Evolutionary conservation across 2,888 invertebrate species (phyloP).

Genomic region (Platynereis dumerilii): DNA sequence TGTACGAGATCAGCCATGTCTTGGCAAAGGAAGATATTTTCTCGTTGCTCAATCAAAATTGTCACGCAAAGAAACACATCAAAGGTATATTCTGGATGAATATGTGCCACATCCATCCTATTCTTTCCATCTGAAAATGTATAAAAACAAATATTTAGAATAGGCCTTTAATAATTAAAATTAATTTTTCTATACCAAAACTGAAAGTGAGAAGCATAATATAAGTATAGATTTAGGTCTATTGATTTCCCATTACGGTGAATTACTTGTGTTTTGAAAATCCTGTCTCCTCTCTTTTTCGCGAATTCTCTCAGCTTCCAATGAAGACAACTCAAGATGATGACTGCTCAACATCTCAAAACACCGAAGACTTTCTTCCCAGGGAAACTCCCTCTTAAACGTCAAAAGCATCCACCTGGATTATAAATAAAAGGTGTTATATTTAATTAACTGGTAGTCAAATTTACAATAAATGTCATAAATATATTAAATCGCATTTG

Average conservation of each 20-base stretch:
- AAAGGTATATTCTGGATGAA: conserved; percentile 54
- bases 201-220: conserved; percentile 7
- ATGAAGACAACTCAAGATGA: conserved; percentile 55
- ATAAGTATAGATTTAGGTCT: too few relatives aligned
- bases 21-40: conserved; percentile 47
- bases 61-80: conserved; percentile 61
- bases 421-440: neutral
- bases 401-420: conserved; percentile 60
- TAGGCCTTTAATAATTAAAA: too few relatives aligned
- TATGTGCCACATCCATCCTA: conserved; percentile 37
- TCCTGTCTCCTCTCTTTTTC: conserved; percentile 51
- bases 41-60: conserved; percentile 50
- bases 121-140: conserved; percentile 48
- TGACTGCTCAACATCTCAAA: conserved; percentile 62
- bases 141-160: neutral
- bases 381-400: conserved; percentile 58
- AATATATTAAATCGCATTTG: too few relatives aligned
- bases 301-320: conserved; percentile 53
- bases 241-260: too few relatives aligned
- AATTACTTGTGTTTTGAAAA: conserved; percentile 42
- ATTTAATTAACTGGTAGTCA: too few relatives aligned
- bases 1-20: conserved; percentile 55
- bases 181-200: neutral
- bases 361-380: conserved; percentile 53
- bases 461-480: too few relatives aligned